These are phyloP conservation scores for Itoplectis maculator DNA, from an alignment of 2,888 invertebrate species.

Conservation along the genomic window DNA sequence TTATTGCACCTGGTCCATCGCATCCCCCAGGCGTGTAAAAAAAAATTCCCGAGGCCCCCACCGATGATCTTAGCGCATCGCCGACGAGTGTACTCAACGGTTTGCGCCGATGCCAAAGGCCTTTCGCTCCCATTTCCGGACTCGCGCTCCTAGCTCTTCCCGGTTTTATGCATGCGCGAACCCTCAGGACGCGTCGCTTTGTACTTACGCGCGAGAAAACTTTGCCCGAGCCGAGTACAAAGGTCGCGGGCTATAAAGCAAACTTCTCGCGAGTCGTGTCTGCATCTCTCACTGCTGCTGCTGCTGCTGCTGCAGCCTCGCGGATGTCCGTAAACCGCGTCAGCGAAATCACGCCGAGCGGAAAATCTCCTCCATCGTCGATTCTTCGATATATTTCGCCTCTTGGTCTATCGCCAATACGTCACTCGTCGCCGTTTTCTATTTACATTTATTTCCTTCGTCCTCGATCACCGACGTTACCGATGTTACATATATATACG, in stretches of 20 bases:
- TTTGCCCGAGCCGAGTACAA: slow-evolving; percentile 6
- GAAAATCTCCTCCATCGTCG: too few species aligned
- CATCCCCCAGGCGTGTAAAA: background rate
- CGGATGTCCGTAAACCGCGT: background rate
- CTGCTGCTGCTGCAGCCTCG: background rate
- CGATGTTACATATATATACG: too few species aligned
- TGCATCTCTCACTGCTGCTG: too few species aligned
- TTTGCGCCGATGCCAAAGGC: background rate
- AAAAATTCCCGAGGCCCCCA: background rate
- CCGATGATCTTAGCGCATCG: slow-evolving; percentile 1
- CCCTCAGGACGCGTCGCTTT: slow-evolving; percentile 11
- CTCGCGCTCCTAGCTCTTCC: background rate
- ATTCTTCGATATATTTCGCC: too few species aligned
- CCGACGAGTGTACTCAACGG: background rate
- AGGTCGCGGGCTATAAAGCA: slow-evolving; percentile 25
- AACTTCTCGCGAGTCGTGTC: too few species aligned
- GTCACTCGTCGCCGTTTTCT: too few species aligned
- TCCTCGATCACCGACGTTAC: too few species aligned
- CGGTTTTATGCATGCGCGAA: background rate
- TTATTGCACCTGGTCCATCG: background rate
- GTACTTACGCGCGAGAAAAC: slow-evolving; percentile 25
- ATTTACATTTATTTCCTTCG: too few species aligned
- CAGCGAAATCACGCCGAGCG: too few species aligned
- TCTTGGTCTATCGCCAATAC: too few species aligned
- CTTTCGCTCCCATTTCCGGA: background rate